These are phyloP conservation scores for Lochmaea capreae DNA, from an alignment of 2,888 invertebrate species.

Conservation along the genomic window DNA sequence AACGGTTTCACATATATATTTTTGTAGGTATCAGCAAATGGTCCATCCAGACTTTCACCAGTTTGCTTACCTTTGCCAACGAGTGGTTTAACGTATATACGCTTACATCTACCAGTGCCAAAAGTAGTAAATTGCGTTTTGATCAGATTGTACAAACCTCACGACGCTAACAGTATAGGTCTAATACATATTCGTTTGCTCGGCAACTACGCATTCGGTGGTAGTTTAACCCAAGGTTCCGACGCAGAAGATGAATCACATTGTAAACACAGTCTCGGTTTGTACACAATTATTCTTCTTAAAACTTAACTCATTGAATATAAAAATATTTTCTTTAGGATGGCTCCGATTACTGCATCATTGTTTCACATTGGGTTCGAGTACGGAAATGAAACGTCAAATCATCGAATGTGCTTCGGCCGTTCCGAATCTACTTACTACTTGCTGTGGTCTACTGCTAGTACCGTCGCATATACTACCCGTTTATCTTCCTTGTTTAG, in stretches of 20 bases:
- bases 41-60: constrained; percentile 81
- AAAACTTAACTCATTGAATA: too few species aligned
- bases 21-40: constrained; percentile 75
- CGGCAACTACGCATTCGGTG: constrained; percentile 87
- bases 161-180: constrained; percentile 91
- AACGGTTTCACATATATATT: not conserved
- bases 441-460: constrained; percentile 78
- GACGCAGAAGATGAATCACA: constrained; percentile 70
- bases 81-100: constrained; percentile 88
- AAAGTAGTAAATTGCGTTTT: constrained; percentile 89
- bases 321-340: constrained; percentile 62
- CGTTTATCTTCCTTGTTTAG: constrained; percentile 73
- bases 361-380: constrained; percentile 72
- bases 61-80: constrained; percentile 88
- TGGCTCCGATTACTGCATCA: constrained; percentile 87
- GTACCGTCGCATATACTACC: constrained; percentile 75
- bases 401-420: constrained; percentile 74
- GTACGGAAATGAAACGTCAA: constrained; percentile 64
- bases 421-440: constrained; percentile 75
- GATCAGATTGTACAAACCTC: constrained; percentile 80
- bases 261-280: constrained; percentile 60
- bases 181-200: constrained; percentile 87
- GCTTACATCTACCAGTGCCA: constrained; percentile 83
- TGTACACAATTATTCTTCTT: not conserved
- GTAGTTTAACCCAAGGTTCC: constrained; percentile 59